Conservation (phyloP, 1,140 invertebrate species). For the Caenorhabditis inopinata region DNA sequence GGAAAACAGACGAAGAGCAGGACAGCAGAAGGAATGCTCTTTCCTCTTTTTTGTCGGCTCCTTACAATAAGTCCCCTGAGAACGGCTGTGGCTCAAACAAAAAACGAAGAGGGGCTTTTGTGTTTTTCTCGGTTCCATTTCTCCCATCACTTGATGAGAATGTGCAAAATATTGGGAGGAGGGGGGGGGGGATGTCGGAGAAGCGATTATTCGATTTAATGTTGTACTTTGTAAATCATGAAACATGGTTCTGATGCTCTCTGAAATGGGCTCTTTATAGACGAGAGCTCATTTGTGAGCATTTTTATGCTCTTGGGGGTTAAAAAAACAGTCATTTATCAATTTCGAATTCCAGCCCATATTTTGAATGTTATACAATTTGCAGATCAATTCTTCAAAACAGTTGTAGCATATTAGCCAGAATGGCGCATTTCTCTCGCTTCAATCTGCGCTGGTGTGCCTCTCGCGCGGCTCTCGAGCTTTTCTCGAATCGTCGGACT, state of each 20-base stretch:
- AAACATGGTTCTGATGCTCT: neutral
- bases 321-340: too few species aligned
- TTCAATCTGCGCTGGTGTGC: too few species aligned
- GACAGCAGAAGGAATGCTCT: constrained; percentile 27
- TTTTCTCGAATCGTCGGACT: too few species aligned
- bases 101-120: neutral
- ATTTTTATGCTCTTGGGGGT: too few species aligned
- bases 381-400: too few species aligned
- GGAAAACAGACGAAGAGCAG: constrained; percentile 24
- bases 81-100: constrained; percentile 24
- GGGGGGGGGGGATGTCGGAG: neutral
- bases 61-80: constrained; percentile 30
- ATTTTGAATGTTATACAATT: too few species aligned
- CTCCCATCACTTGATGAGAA: constrained; percentile 1
- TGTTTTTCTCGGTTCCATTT: neutral
- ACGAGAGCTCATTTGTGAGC: too few species aligned
- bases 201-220: constrained; percentile 14
- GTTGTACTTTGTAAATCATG: constrained; percentile 12
- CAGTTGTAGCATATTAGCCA: too few species aligned
- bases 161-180: neutral
- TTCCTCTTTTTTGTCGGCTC: neutral
- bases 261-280: neutral
- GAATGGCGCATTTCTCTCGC: too few species aligned
- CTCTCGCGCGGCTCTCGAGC: too few species aligned
- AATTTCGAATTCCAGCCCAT: too few species aligned